Evolutionary conservation across 1,140 invertebrate species (phyloP), one percentile per base, ranked within the genome.

Genomic region (Orchesella cincta): DNA sequence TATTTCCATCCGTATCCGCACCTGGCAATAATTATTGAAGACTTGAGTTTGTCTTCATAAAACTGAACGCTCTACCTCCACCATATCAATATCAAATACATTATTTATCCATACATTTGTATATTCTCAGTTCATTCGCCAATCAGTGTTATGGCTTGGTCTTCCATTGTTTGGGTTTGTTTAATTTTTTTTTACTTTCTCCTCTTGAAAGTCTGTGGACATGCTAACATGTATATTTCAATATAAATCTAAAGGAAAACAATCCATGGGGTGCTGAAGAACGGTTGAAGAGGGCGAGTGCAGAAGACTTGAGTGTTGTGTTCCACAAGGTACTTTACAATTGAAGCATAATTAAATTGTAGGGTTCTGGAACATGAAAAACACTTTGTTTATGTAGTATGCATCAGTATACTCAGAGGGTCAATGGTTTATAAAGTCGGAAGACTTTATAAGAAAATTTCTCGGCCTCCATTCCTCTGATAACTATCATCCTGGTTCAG

Each of bases 391-490:
- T 78, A 86, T 87, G n/a, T 79, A 92, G 88, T 94, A 93, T 89
- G 93, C 93, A 62, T 89, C 91, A 64, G 85, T 90, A 74, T 90
- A 93, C 73, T 92, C 91, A 84, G 90, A 94, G 89, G 96, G 94
- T 54, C 93, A 97, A 84, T 89, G 90, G 83, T 95, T 88, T 84
- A 98, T 99, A 93, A 96, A 93, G 78, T 90, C 93, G 75, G 89
- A 92, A 83, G 97, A 98, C 86, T 98, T 99, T 84, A 91, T 99
- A 67, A 89, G 93, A 77, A 92, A 91, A 81, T 99, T 93, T 87
- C 90, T 99, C 74, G 94, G 95, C 76, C 87, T 99, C 76, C 93
- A 97, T 82, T 89, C 91, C 64, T 83, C 86, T 18, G 90, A 93
- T 85, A 86, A 90, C 81, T 94, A 89, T 85, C 94, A 97, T 88